Conservation (phyloP, 2,888 invertebrate genomes). For the Vanessa cardui region DNA sequence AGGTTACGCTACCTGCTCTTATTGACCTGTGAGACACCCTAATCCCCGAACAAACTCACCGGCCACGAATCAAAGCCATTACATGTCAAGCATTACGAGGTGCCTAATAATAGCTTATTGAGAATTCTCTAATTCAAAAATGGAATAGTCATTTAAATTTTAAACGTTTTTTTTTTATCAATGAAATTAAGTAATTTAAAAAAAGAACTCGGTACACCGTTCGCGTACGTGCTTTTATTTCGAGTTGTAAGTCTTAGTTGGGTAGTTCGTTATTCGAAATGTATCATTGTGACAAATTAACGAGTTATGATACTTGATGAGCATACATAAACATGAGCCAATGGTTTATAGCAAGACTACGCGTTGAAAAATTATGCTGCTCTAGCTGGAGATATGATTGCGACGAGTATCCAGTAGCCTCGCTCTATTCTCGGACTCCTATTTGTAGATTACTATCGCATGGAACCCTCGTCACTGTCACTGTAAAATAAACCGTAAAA, state of each 20-base stretch:
- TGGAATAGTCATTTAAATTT: too few species aligned
- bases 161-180: too few species aligned
- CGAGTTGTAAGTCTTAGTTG: neutral
- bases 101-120: conserved; percentile 38
- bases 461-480: conserved; percentile 60
- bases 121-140: conserved; percentile 5
- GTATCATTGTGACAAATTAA: neutral
- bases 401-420: conserved; percentile 72
- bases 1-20: conserved; percentile 67
- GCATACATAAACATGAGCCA: neutral
- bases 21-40: conserved; percentile 65
- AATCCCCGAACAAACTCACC: conserved; percentile 64
- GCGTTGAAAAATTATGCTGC: conserved; percentile 56
- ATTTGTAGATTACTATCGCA: conserved; percentile 78
- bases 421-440: conserved; percentile 81
- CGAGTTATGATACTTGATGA: neutral
- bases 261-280: neutral
- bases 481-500: conserved; percentile 62
- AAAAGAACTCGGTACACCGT: too few species aligned
- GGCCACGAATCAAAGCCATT: conserved; percentile 71
- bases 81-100: conserved; percentile 46
- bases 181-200: too few species aligned
- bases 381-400: conserved; percentile 72
- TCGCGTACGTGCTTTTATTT: neutral
- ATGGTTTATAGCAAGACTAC: conserved; percentile 13